Percentiles rank a stretch among this genome's conserved stretches.
These are phyloP conservation scores for Cheilinus undulatus DNA, from an alignment of 2,113 vertebrate species.

Conservation along the genomic window DNA sequence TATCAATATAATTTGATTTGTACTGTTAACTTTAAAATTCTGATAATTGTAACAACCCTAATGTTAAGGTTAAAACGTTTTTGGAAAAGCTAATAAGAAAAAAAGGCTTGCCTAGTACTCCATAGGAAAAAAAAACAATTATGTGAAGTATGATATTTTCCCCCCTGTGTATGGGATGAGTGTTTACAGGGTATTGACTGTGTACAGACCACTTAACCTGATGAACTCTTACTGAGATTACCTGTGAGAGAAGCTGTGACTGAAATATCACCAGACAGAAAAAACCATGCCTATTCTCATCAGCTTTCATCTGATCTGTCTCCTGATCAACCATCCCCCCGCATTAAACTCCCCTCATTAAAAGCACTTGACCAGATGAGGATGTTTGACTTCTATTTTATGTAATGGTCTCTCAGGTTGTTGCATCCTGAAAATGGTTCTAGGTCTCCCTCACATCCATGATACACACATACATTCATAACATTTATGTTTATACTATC, in stretches of 20 bases:
- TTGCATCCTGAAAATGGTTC: background rate
- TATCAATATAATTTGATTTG: too few relatives aligned
- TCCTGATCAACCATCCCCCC: too few relatives aligned
- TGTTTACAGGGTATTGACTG: background rate
- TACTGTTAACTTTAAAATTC: too few relatives aligned
- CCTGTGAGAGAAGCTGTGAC: background rate
- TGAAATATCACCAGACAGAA: background rate
- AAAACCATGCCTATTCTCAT: background rate
- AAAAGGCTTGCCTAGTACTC: too few relatives aligned
- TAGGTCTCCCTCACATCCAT: background rate
- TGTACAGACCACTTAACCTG: constrained; percentile 4
- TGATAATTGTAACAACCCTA: too few relatives aligned
- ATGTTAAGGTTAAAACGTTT: too few relatives aligned
- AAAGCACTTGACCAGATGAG: background rate
- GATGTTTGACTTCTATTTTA: background rate
- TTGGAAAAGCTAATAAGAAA: too few relatives aligned
- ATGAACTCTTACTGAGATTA: constrained; percentile 3
- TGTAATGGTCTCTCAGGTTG: background rate
- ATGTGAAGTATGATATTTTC: constrained; percentile 10
- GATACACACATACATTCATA: background rate
- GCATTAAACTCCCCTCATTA: background rate
- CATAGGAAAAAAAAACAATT: background rate
- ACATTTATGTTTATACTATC: background rate
- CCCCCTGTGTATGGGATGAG: background rate
- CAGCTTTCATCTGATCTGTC: background rate